Evolutionary conservation across 2,797 vertebrate species (phyloP).

Genomic region (Oreonectes daqikongensis): DNA sequence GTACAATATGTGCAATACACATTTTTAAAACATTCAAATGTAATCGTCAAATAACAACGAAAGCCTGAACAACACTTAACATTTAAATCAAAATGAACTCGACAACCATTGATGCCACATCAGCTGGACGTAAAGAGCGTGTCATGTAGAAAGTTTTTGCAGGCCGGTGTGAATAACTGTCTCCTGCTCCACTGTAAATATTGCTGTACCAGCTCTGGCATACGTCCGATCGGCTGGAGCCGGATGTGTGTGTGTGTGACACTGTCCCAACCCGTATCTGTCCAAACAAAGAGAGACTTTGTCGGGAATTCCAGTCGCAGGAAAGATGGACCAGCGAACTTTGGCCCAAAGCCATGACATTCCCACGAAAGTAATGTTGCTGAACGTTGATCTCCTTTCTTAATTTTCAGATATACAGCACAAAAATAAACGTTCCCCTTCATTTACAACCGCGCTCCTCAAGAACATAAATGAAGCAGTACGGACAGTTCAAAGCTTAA

Average conservation of each 20-base stretch:
- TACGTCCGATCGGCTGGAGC: conserved; percentile 41
- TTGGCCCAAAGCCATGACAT: conserved; percentile 31
- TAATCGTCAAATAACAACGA: too few relatives aligned
- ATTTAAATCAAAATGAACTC: too few relatives aligned
- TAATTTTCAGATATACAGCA: conserved; percentile 11
- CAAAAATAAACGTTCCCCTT: conserved; percentile 42
- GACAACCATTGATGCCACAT: too few relatives aligned
- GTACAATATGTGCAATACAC: background rate
- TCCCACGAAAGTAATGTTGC: conserved; percentile 32
- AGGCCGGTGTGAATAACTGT: conserved; percentile 11
- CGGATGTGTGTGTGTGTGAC: conserved; percentile 44
- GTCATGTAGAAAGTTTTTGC: conserved; percentile 9
- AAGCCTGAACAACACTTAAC: too few relatives aligned
- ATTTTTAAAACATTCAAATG: too few relatives aligned
- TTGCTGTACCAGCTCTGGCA: conserved; percentile 40
- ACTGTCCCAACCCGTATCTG: conserved; percentile 38
- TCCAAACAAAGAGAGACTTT: conserved; percentile 57
- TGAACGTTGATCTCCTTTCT: background rate
- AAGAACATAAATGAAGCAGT: background rate
- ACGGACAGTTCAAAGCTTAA: background rate
- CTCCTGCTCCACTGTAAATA: conserved; percentile 18
- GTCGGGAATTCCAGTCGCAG: conserved; percentile 55
- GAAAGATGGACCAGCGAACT: conserved; percentile 48
- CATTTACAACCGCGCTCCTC: background rate
- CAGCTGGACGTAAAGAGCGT: too few relatives aligned